Evolutionary conservation across 2,797 vertebrate genomes (phyloP).

Genomic region (Macroramphosus scolopax): DNA sequence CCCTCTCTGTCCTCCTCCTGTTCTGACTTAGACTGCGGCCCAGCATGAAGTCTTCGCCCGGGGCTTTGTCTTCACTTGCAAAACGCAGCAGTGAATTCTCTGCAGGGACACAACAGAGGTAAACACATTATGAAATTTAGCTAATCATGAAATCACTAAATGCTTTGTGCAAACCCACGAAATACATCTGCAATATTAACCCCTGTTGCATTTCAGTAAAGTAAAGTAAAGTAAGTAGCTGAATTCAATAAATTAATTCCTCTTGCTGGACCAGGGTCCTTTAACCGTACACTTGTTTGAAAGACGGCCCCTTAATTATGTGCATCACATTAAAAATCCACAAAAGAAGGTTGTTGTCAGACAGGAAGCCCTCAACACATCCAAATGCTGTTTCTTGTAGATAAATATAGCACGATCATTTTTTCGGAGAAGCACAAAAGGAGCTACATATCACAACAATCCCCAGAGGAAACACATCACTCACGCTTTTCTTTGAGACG

Average conservation of each 20-base stretch:
- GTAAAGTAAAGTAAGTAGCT: too few species aligned
- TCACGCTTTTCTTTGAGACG: conserved; percentile 60
- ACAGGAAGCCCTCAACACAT: conserved; percentile 43
- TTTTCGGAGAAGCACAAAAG: conserved; percentile 52
- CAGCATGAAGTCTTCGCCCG: conserved; percentile 90
- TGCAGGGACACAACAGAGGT: conserved; percentile 56
- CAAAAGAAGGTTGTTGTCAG: conserved; percentile 38
- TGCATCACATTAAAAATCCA: conserved; percentile 23
- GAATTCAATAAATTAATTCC: neutral
- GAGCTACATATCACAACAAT: conserved; percentile 38
- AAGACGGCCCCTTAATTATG: neutral
- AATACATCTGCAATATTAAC: too few species aligned
- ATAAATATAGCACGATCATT: conserved; percentile 62
- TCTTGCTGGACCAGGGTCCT: neutral
- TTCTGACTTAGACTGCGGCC: conserved; percentile 94
- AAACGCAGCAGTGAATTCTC: conserved; percentile 93
- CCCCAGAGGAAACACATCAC: conserved; percentile 55
- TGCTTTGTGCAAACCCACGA: too few species aligned
- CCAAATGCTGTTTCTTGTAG: conserved; percentile 42
- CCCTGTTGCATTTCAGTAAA: conserved; percentile 5
- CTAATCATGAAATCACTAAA: too few species aligned
- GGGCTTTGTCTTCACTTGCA: conserved; percentile 91
- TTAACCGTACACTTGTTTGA: neutral
- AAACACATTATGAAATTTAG: too few species aligned
- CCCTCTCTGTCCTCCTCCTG: conserved; percentile 91